phyloP scores from a whole-genome alignment of 2,113 vertebrate genomes.

The Oreochromis tanganicae region DNA sequence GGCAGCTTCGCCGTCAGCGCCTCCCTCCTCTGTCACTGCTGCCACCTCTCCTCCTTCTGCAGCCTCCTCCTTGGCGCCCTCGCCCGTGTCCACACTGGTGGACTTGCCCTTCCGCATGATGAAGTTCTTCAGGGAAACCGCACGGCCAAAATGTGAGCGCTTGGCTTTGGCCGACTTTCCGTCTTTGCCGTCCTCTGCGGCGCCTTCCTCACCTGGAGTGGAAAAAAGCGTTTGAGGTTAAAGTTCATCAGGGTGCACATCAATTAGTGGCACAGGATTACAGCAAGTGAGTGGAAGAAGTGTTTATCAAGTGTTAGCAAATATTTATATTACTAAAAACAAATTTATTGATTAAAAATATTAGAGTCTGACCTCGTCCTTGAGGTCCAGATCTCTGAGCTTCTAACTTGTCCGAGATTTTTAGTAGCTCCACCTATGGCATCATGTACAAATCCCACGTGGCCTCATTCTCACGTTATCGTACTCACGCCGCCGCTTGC shows the following conservation, averaged over 20 bases:
- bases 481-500: neutral
- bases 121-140: constrained; percentile 79
- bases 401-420: neutral
- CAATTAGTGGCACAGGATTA: neutral
- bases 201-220: constrained; percentile 61
- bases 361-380: fast-evolving
- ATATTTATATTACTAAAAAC: neutral
- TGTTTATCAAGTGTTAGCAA: fast-evolving
- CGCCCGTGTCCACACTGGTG: constrained; percentile 68
- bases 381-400: neutral
- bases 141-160: constrained; percentile 73
- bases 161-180: constrained; percentile 71
- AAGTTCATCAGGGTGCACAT: neutral
- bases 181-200: constrained; percentile 64
- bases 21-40: neutral
- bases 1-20: constrained; percentile 14
- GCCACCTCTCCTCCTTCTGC: constrained; percentile 24
- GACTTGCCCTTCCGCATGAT: constrained; percentile 77
- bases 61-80: constrained; percentile 57
- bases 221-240: neutral
- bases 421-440: neutral
- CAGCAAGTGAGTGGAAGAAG: neutral
- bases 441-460: neutral
- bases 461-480: neutral
- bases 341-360: neutral